Evolutionary conservation across 2,888 invertebrate species (phyloP).

Genomic region (Limulus polyphemus): DNA sequence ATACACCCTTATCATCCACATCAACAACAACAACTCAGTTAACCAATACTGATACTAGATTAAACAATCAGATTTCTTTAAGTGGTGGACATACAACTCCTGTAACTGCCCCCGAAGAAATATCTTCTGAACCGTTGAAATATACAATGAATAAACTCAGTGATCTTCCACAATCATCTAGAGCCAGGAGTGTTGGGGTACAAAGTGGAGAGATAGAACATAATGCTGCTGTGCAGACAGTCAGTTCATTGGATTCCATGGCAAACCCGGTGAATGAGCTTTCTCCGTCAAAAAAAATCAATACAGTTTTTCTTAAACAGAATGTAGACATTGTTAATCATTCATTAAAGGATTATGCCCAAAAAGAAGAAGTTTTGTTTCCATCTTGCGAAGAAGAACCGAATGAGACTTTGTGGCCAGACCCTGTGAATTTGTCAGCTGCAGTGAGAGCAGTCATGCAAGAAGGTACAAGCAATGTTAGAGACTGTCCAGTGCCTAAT

Average conservation of each 20-base stretch:
- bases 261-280: not conserved
- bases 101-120: too few species aligned
- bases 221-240: constrained; percentile 17
- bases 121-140: too few species aligned
- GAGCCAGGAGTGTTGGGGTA: constrained; percentile 21
- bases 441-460: constrained; percentile 21
- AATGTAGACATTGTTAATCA: too few species aligned
- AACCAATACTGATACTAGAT: too few species aligned
- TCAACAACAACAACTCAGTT: too few species aligned
- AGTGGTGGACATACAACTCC: too few species aligned
- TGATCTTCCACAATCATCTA: constrained; percentile 3
- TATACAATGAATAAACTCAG: too few species aligned
- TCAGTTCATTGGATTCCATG: constrained; percentile 1
- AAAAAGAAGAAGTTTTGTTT: constrained; percentile 14
- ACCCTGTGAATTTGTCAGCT: constrained; percentile 22
- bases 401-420: constrained; percentile 19
- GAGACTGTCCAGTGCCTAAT: not conserved
- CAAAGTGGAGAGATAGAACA: constrained; percentile 18
- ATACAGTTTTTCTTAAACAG: not conserved
- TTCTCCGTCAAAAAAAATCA: not conserved
- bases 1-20: too few species aligned
- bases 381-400: constrained; percentile 16
- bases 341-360: constrained; percentile 12
- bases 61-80: too few species aligned
- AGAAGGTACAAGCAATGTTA: constrained; percentile 6